A percentile compares a stretch with the other conserved stretches of the same genome.
phyloP scores from a whole-genome alignment of 2,888 invertebrate species.

The Lasioglossum villosulum region DNA sequence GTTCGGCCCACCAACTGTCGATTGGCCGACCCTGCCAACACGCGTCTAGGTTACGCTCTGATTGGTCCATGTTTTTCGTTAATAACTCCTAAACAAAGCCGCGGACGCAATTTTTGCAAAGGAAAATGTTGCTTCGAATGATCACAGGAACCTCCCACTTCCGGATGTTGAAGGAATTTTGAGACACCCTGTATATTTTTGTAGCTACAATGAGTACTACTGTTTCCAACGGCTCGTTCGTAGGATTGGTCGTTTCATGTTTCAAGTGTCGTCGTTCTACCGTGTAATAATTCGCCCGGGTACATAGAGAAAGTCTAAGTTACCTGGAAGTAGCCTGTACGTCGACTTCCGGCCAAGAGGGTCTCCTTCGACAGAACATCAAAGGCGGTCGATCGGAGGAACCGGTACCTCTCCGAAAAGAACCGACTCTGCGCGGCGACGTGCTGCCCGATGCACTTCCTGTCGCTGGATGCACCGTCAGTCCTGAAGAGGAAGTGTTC shows the following conservation, averaged over 20 bases:
- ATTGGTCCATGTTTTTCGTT: too few relatives aligned
- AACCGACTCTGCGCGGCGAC: constrained; percentile 84
- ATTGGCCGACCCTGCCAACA: too few relatives aligned
- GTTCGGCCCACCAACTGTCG: too few relatives aligned
- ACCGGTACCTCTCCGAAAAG: constrained; percentile 85
- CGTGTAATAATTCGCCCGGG: background rate
- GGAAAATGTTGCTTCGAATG: too few relatives aligned
- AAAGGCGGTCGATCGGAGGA: constrained; percentile 88
- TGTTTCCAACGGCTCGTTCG: too few relatives aligned
- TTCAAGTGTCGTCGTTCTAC: background rate
- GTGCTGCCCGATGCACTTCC: constrained; percentile 69
- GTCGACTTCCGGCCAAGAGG: constrained; percentile 94
- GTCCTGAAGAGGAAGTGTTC: constrained; percentile 73
- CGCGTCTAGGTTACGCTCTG: too few relatives aligned
- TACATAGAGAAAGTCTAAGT: constrained; percentile 79
- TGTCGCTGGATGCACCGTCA: constrained; percentile 78
- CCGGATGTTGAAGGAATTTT: too few relatives aligned
- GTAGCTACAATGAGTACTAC: too few relatives aligned
- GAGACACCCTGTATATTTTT: too few relatives aligned
- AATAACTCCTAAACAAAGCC: too few relatives aligned
- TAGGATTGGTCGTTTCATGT: background rate
- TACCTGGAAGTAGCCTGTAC: constrained; percentile 93
- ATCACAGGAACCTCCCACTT: too few relatives aligned
- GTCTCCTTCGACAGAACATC: constrained; percentile 91
- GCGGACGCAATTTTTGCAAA: too few relatives aligned